Evolutionary conservation across 2,888 invertebrate genomes (phyloP).

Genomic region (Drosophila suboccidentalis): DNA sequence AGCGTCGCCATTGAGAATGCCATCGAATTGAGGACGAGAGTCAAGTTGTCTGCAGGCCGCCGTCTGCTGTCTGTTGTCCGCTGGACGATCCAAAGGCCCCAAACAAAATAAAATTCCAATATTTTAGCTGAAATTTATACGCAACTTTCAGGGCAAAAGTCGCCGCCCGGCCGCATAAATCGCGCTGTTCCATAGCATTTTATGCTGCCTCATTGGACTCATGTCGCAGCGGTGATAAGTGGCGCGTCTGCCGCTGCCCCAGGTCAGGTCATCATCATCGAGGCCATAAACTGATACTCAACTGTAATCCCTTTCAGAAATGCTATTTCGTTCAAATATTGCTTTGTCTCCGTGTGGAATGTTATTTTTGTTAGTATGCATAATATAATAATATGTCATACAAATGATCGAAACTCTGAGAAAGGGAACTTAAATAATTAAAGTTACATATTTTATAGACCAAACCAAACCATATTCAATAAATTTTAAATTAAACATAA

Average conservation of each 20-base stretch:
- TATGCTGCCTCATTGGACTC: slow-evolving; percentile 48
- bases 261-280: slow-evolving; percentile 15
- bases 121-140: slow-evolving; percentile 69
- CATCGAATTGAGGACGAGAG: slow-evolving; percentile 68
- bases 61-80: background rate
- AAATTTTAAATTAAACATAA: background rate
- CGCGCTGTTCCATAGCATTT: slow-evolving; percentile 31
- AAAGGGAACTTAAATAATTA: background rate
- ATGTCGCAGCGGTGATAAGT: slow-evolving; percentile 27
- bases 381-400: background rate
- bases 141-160: slow-evolving; percentile 40
- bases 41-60: slow-evolving; percentile 63
- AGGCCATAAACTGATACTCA: slow-evolving; percentile 16
- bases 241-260: slow-evolving; percentile 13
- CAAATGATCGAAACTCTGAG: background rate
- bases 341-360: background rate
- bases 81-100: background rate
- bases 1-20: slow-evolving; percentile 62
- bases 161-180: slow-evolving; percentile 46
- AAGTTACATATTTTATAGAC: too few relatives aligned
- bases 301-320: slow-evolving; percentile 3
- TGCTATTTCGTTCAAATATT: background rate
- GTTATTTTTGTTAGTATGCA: slow-evolving; percentile 5
- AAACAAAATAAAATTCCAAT: slow-evolving; percentile 60
- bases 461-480: too few relatives aligned